These are phyloP conservation scores for Brachynemurus nebulosus DNA, from an alignment of 2,888 invertebrate species.

Conservation along the genomic window DNA sequence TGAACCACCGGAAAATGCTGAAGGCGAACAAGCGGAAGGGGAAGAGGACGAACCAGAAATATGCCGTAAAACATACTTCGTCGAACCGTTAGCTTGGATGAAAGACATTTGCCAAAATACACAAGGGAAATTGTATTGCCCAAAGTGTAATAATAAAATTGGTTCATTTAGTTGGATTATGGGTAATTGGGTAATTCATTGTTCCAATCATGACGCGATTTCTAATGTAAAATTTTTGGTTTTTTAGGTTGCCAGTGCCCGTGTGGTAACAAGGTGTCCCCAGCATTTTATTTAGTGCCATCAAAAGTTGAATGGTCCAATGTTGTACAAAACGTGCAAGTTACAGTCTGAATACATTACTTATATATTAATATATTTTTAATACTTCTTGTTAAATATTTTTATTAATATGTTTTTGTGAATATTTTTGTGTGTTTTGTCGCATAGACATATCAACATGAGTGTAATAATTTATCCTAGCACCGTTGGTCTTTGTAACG, in stretches of 20 bases:
- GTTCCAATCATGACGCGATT: not conserved
- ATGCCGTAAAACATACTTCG: conserved; percentile 67
- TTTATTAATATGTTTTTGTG: too few relatives aligned
- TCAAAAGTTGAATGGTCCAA: conserved; percentile 84
- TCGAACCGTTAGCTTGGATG: conserved; percentile 90
- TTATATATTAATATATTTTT: too few relatives aligned
- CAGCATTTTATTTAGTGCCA: conserved; percentile 82
- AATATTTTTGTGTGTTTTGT: too few relatives aligned
- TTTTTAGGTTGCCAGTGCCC: conserved; percentile 70
- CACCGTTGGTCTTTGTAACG: too few relatives aligned
- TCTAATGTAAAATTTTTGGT: not conserved
- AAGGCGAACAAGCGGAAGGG: conserved; percentile 26
- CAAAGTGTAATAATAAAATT: conserved; percentile 70
- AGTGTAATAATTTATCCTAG: too few relatives aligned
- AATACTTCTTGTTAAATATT: too few relatives aligned
- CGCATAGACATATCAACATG: too few relatives aligned
- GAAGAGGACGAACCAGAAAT: conserved; percentile 29
- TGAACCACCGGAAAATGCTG: conserved; percentile 5
- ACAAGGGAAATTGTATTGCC: conserved; percentile 75
- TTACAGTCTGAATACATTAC: too few relatives aligned
- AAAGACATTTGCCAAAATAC: conserved; percentile 48
- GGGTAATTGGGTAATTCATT: conserved; percentile 34
- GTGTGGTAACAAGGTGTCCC: conserved; percentile 78
- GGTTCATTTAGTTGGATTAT: conserved; percentile 87
- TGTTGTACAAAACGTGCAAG: conserved; percentile 75